Base-by-base conservation (phyloP, 1,140 invertebrate species). In the Drosophila tristis region DNA sequence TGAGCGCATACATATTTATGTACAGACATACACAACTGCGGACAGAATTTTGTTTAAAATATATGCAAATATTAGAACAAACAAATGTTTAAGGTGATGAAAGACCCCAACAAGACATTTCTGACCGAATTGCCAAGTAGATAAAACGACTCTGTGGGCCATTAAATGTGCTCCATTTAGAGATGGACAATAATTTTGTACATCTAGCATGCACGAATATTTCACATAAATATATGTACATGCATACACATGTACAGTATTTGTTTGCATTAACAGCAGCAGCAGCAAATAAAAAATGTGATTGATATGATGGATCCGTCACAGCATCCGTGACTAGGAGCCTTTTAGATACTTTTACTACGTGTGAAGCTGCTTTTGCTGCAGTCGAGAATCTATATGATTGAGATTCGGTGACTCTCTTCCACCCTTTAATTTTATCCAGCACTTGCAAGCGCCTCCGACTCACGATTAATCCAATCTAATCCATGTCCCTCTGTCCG, bases 1-100 rank as follows among this genome's bases (percentile, higher is more conserved):
- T 8, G 11, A 61, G 59, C 54, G 25, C 48, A 71, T 45, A 57
- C 45, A 35, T 20, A 20, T 20, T 20, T 20, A 20, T 20, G 20
- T 20, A 20, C 20, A 20, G 2, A 20, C 20, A 20, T 20, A 20
- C 8, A 35, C 31, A 54, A 13, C 51, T 35, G 39, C 31, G 9
- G 15, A 35, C 25, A 4, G 9, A 47, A 47, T 43, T 61, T 57
- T 4, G 56, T 43, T 44, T 26, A 53, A 43, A n/a, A 42, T 25
- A 20, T 51, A 51, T 50, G 7, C 42, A 43, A 54, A 26, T 54
- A 16, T 43, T 9, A 13, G 35, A 43, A 45, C 61, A 35, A 26
- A 50, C 23, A 59, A 50, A 57, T 54, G 31, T 35, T 35, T 35
- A 11, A 35, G 31, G 31, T 35, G 31, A 11, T 35, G 31, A 35